Conservation (phyloP, 2,113 vertebrate genomes). For the Stictonetta naevosa region DNA sequence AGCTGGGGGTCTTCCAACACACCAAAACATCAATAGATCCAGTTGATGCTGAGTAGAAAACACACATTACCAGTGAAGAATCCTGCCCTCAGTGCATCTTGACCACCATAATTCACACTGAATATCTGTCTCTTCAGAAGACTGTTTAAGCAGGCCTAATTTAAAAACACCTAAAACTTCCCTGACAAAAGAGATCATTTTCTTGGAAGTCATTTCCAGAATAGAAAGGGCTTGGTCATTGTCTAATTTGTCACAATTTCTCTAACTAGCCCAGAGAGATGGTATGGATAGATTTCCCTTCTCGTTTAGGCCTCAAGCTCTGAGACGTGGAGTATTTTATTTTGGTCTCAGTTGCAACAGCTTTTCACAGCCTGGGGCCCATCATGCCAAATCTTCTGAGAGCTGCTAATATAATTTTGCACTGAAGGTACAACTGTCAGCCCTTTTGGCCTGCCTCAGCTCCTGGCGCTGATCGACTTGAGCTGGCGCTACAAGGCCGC, state of each 20-base stretch:
- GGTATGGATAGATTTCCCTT: not conserved
- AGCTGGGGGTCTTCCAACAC: not conserved
- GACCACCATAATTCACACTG: not conserved
- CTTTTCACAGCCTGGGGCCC: not conserved
- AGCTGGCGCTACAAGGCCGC: too few relatives aligned
- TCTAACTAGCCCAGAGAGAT: not conserved
- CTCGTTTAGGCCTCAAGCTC: not conserved
- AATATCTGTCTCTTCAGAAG: not conserved
- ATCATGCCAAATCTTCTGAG: too few relatives aligned
- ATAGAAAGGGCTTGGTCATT: not conserved
- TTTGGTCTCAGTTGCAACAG: not conserved
- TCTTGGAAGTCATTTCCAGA: not conserved
- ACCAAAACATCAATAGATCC: not conserved
- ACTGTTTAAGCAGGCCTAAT: not conserved
- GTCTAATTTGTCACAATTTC: not conserved
- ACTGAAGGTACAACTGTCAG: too few relatives aligned
- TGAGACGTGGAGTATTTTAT: not conserved
- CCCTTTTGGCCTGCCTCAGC: too few relatives aligned
- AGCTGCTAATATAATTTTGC: too few relatives aligned
- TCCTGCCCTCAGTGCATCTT: not conserved
- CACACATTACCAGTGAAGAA: not conserved
- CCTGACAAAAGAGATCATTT: not conserved
- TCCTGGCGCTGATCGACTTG: fast-evolving
- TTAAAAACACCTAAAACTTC: not conserved
- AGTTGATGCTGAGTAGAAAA: not conserved